These are phyloP conservation scores for Laspeyria flexula DNA, from an alignment of 2,888 invertebrate species.

Conservation along the genomic window DNA sequence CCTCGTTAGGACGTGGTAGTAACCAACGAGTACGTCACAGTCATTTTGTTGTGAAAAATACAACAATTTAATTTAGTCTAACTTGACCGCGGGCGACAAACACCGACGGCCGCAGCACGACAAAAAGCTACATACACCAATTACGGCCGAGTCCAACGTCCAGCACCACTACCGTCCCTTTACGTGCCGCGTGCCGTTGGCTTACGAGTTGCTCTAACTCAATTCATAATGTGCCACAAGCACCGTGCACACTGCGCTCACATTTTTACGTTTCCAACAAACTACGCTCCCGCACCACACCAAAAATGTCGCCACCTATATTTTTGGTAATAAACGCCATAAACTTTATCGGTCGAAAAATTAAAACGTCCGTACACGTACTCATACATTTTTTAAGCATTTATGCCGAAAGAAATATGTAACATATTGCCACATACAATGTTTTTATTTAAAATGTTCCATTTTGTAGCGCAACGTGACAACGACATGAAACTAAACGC, in stretches of 20 bases:
- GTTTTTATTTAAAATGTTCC: slow-evolving; percentile 37
- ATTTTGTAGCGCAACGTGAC: slow-evolving; percentile 39
- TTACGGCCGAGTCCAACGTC: slow-evolving; percentile 59
- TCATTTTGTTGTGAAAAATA: slow-evolving; percentile 80
- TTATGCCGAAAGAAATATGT: slow-evolving; percentile 32
- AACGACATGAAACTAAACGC: slow-evolving; percentile 47
- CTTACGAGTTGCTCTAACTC: slow-evolving; percentile 74
- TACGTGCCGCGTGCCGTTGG: slow-evolving; percentile 50
- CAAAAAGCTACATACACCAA: slow-evolving; percentile 83
- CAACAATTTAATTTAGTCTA: slow-evolving; percentile 83
- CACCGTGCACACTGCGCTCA: slow-evolving; percentile 53
- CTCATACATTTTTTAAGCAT: slow-evolving; percentile 37
- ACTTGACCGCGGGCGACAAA: slow-evolving; percentile 76
- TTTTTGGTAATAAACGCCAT: slow-evolving; percentile 39
- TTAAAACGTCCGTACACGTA: slow-evolving; percentile 34
- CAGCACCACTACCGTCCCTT: slow-evolving; percentile 59
- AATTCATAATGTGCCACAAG: slow-evolving; percentile 72
- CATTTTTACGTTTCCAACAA: slow-evolving; percentile 66
- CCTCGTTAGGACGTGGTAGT: slow-evolving; percentile 59
- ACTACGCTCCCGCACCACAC: slow-evolving; percentile 44
- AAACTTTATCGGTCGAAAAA: slow-evolving; percentile 41
- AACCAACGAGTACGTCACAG: slow-evolving; percentile 53
- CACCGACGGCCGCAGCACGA: slow-evolving; percentile 66
- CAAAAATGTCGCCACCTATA: slow-evolving; percentile 37
- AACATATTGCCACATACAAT: slow-evolving; percentile 31